Evolutionary conservation across 2,113 vertebrate species (phyloP), one percentile per base, ranked within the genome.

Genomic region (Colinus virginianus): DNA sequence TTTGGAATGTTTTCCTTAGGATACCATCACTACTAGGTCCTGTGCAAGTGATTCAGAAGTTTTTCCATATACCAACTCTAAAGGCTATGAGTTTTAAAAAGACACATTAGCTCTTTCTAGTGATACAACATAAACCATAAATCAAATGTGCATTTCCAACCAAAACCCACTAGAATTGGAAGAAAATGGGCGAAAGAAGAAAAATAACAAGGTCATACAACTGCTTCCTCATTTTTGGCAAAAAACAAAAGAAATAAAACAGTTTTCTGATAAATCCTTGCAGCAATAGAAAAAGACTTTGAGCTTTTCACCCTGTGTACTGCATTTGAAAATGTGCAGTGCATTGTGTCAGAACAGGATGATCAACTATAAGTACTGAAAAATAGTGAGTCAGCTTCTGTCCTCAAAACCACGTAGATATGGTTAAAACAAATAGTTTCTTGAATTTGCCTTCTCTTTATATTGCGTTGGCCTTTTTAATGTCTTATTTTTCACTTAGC

Each of bases 371-470:
- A 68, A 84, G 19, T 21, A 76, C 20, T 78, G 58, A 87, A 87
- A 89, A 93, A 69, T 13, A 78, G n/a, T 81, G 48, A 86, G 49
- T 74, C 58, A 91, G 36, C 16, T 49, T 85, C 51, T 90, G 92
- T 81, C 80, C 59, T 91, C 49, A 72, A 77, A 62, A 63, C 62
- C 68, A 55, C 25, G 34, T 45, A 26, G 6, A 62, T 90, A 71
- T 32, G 49, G 48, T 69, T 49, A 64, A 58, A 89, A 62, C 84
- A 38, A n/a, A n/a, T n/a, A n/a, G 83, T 75, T 63, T 59, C 8
- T 80, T 88, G 63, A 42, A n/a, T 79, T 90, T 86, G 36, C 18
- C 25, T 59, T 75, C 21, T 59, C 21, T 34, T 56, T 58, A 62
- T 49, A 23, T 36, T 67, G 19, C 69, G 15, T 84, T 90, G 63